These are phyloP conservation scores for Pterocles orientalis DNA, from an alignment of 2,113 vertebrate species.

Conservation along the genomic window DNA sequence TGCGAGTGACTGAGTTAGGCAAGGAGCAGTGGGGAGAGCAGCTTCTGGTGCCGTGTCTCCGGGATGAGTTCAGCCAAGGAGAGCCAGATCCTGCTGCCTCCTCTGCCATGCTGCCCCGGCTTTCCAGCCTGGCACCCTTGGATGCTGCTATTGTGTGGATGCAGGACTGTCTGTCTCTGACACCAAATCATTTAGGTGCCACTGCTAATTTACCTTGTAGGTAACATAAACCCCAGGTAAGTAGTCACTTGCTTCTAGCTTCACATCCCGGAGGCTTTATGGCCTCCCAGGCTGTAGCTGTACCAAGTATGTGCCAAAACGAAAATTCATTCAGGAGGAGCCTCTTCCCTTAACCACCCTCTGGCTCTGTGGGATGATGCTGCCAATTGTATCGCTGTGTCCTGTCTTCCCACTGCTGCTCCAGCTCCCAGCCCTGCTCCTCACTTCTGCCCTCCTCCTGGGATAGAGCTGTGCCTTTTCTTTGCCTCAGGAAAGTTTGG, in stretches of 20 bases:
- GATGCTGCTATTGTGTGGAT: not conserved
- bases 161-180: too few relatives aligned
- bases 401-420: not conserved
- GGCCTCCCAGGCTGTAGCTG: too few relatives aligned
- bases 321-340: too few relatives aligned
- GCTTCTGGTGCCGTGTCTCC: not conserved
- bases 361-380: not conserved
- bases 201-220: too few relatives aligned
- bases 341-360: not conserved
- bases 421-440: not conserved
- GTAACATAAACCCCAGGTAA: too few relatives aligned
- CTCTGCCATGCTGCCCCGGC: not conserved
- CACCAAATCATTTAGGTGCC: too few relatives aligned
- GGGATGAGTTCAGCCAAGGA: not conserved
- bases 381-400: not conserved
- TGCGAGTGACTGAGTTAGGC: not conserved
- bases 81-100: not conserved
- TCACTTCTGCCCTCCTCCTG: accelerated
- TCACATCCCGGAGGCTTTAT: too few relatives aligned
- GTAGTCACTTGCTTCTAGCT: too few relatives aligned
- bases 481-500: not conserved
- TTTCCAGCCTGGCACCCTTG: not conserved
- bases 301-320: too few relatives aligned
- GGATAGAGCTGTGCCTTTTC: not conserved
- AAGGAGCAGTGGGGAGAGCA: not conserved